Conservation (phyloP, 2,113 vertebrate species). For the Apistogramma diplotaenia region DNA sequence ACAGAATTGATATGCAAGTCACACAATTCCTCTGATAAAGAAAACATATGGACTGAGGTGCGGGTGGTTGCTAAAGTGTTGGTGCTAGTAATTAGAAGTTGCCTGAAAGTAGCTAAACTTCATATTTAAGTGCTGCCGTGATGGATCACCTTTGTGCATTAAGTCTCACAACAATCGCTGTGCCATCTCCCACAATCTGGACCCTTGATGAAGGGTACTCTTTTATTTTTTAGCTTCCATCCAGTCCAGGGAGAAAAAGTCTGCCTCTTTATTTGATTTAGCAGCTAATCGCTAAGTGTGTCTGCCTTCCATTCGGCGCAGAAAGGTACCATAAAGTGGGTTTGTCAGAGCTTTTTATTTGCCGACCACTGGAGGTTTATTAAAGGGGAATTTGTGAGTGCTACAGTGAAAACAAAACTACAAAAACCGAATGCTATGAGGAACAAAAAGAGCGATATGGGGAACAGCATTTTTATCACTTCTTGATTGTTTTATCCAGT, state of each 20-base stretch:
- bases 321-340: not conserved
- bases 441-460: not conserved
- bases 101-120: not conserved
- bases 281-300: not conserved
- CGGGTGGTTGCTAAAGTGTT: not conserved
- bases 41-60: not conserved
- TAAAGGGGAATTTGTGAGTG: not conserved
- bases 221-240: not conserved
- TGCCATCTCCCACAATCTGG: not conserved
- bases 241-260: not conserved
- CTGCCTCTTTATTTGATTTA: not conserved
- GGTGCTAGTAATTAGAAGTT: not conserved
- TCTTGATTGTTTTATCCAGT: fast-evolving
- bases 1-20: not conserved
- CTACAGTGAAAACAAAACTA: not conserved
- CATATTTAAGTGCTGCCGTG: not conserved
- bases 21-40: not conserved
- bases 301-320: not conserved
- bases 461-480: not conserved
- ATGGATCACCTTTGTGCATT: constrained; percentile 6
- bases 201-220: not conserved
- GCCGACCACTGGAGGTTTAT: not conserved
- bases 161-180: not conserved
- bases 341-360: not conserved
- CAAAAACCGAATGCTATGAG: not conserved